These are phyloP conservation scores for Chrysolina oricalcia DNA, from an alignment of 2,888 invertebrate genomes.

Conservation along the genomic window DNA sequence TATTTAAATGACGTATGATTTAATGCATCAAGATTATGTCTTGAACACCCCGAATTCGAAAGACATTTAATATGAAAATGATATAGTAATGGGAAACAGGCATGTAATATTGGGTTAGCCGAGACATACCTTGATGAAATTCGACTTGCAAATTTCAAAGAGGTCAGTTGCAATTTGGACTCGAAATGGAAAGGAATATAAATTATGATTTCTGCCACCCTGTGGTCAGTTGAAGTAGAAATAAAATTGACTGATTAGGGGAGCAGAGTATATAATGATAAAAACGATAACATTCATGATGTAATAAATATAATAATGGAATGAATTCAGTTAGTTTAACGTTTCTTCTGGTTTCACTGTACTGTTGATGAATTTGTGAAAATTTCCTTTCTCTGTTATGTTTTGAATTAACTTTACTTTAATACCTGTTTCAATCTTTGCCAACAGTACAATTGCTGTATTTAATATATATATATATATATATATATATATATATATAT, in stretches of 20 bases:
- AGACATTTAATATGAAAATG: constrained; percentile 52
- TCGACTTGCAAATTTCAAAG: constrained; percentile 49
- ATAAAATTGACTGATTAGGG: not conserved
- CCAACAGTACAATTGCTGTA: no score
- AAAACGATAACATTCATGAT: no score
- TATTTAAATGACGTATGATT: constrained; percentile 41
- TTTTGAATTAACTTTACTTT: no score
- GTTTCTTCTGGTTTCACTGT: no score
- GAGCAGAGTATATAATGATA: no score
- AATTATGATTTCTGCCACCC: constrained; percentile 53
- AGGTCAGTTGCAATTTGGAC: constrained; percentile 55
- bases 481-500: no score
- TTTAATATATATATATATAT: no score
- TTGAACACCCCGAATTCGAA: constrained; percentile 44
- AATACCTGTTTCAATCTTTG: no score
- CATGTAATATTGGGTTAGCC: constrained; percentile 43
- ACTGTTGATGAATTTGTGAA: no score
- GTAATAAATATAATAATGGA: no score
- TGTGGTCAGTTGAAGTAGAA: constrained; percentile 1
- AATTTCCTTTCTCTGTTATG: no score
- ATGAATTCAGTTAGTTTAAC: no score
- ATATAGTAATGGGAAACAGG: constrained; percentile 45
- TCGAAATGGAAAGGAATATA: constrained; percentile 53
- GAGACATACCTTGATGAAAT: constrained; percentile 46
- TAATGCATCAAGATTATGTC: constrained; percentile 39